phyloP scores from a whole-genome alignment of 1,140 invertebrate genomes.

The Polypedilum pembai region DNA sequence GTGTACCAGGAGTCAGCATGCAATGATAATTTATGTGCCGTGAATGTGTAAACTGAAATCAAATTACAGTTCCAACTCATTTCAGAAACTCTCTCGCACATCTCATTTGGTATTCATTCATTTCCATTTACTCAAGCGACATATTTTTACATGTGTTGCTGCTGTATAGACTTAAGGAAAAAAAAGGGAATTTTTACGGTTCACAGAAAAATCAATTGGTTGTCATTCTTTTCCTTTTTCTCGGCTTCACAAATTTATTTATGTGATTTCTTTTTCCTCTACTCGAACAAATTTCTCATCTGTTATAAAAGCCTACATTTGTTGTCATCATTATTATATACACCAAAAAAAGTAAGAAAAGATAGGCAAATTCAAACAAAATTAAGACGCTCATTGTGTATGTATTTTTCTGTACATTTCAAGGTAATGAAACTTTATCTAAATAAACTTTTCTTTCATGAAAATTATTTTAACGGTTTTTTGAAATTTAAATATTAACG shows the following conservation, averaged over 20 bases:
- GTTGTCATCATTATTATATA: neutral
- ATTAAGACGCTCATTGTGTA: neutral
- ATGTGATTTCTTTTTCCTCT: neutral
- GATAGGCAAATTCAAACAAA: neutral
- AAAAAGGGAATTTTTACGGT: neutral
- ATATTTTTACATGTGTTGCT: neutral
- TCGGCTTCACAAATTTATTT: neutral
- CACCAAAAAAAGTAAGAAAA: neutral
- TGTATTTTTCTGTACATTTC: too few species aligned
- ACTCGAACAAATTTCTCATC: neutral
- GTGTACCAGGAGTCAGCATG: neutral
- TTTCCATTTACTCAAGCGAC: neutral
- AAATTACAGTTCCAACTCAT: neutral
- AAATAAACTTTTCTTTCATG: too few species aligned
- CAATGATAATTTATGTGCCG: conserved; percentile 25
- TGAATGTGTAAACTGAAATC: conserved; percentile 14
- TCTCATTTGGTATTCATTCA: too few species aligned
- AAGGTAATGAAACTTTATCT: too few species aligned
- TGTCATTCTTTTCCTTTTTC: conserved; percentile 7
- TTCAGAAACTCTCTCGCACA: neutral
- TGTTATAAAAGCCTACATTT: neutral
- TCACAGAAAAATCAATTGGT: conserved; percentile 20
- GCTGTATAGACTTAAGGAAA: neutral
- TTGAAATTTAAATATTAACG: too few species aligned
- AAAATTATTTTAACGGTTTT: too few species aligned